phyloP scores from a whole-genome alignment of 2,113 vertebrate genomes.

The Galeopterus variegatus region DNA sequence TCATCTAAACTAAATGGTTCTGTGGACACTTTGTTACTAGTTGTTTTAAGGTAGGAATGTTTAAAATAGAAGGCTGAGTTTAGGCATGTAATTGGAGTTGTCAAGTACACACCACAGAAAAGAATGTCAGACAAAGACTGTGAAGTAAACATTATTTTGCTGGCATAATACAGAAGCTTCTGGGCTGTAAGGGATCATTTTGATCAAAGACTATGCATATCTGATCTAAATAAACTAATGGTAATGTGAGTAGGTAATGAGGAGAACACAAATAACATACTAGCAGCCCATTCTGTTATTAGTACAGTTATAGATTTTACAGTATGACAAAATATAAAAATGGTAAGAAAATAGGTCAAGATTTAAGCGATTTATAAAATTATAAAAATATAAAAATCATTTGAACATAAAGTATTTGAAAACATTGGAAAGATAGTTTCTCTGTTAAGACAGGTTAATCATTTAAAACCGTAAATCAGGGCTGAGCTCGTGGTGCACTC shows the following conservation, averaged over 20 bases:
- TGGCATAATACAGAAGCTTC: not conserved
- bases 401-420: not conserved
- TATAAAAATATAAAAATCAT: not conserved
- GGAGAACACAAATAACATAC: not conserved
- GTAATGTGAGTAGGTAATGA: not conserved
- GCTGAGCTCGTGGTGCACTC: too few species aligned
- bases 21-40: not conserved
- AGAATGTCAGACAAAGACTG: not conserved
- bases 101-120: not conserved
- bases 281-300: not conserved
- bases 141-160: conserved; percentile 11
- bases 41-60: not conserved
- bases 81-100: not conserved
- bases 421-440: not conserved
- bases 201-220: not conserved
- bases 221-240: conserved; percentile 31
- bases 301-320: not conserved
- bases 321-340: not conserved
- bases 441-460: not conserved
- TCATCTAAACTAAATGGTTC: not conserved
- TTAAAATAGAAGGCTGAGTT: not conserved
- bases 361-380: conserved; percentile 3
- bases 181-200: not conserved
- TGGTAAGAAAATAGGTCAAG: not conserved
- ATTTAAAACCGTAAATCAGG: not conserved